phyloP scores from a whole-genome alignment of 2,888 invertebrate genomes.

The Tetrapedia diversipes region DNA sequence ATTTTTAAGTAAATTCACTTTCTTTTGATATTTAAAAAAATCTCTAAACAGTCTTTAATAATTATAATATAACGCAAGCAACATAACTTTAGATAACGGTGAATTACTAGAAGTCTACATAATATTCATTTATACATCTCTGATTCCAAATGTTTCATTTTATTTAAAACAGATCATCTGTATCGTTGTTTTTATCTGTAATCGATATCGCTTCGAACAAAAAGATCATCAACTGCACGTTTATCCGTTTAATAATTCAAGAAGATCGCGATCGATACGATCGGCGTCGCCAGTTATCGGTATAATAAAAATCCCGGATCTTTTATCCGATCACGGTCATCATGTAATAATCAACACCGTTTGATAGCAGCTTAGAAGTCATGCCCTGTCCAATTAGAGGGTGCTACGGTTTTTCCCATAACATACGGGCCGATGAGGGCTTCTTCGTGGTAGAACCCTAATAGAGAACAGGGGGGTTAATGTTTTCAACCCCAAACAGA shows the following conservation, averaged over 20 bases:
- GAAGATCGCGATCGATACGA: not conserved
- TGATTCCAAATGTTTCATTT: too few species aligned
- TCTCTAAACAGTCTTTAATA: not conserved
- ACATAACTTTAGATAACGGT: too few species aligned
- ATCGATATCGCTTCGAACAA: not conserved
- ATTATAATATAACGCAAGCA: not conserved
- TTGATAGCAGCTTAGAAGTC: slow-evolving; percentile 27
- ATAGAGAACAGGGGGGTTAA: slow-evolving; percentile 65
- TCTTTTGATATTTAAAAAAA: too few species aligned
- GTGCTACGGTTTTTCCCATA: slow-evolving; percentile 67
- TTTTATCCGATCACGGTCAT: slow-evolving; percentile 21
- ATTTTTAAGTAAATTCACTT: too few species aligned
- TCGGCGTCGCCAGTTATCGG: not conserved
- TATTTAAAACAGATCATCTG: too few species aligned
- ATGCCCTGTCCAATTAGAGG: slow-evolving; percentile 66
- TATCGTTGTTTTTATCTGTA: not conserved
- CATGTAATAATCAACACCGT: slow-evolving; percentile 25
- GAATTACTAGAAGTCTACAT: too few species aligned
- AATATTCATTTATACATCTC: too few species aligned
- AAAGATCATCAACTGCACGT: not conserved
- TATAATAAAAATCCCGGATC: slow-evolving; percentile 7
- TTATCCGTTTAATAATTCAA: not conserved
- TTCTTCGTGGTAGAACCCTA: slow-evolving; percentile 48
- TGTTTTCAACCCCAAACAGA: slow-evolving; percentile 75
- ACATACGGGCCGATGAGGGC: slow-evolving; percentile 74